Evolutionary conservation across 2,888 invertebrate genomes (phyloP).

Genomic region (Tinea pellionella): DNA sequence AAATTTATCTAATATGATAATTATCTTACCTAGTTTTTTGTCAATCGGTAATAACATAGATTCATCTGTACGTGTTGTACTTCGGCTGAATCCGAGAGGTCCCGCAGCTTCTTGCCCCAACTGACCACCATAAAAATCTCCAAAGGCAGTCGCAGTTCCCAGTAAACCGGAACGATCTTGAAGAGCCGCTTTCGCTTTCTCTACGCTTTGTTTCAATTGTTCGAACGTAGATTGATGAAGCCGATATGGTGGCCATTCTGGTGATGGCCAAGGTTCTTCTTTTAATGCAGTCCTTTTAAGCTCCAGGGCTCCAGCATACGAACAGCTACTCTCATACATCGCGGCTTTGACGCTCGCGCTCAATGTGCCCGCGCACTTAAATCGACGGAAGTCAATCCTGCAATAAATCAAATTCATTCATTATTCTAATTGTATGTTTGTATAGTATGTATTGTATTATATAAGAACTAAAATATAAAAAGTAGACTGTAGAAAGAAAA

Average conservation of each 20-base stretch:
- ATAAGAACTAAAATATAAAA: no score
- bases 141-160: constrained; percentile 79
- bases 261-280: constrained; percentile 70
- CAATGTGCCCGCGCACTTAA: constrained; percentile 53
- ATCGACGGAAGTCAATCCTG: constrained; percentile 53
- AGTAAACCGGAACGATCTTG: constrained; percentile 78
- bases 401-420: constrained; percentile 6
- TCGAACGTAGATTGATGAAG: constrained; percentile 90
- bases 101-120: constrained; percentile 48
- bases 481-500: no score
- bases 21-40: constrained; percentile 56
- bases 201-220: constrained; percentile 89
- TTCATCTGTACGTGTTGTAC: constrained; percentile 44
- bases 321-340: constrained; percentile 95
- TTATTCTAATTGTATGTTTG: not conserved
- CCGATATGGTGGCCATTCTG: constrained; percentile 82
- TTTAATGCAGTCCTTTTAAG: constrained; percentile 75
- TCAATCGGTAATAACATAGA: constrained; percentile 55
- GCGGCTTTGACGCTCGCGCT: constrained; percentile 56
- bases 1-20: no score
- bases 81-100: constrained; percentile 47
- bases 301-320: constrained; percentile 87
- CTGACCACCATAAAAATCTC: constrained; percentile 72
- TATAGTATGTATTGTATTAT: no score
- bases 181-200: constrained; percentile 89